Base-by-base conservation (phyloP, 2,797 vertebrate species). In the Crenuchus spilurus region DNA sequence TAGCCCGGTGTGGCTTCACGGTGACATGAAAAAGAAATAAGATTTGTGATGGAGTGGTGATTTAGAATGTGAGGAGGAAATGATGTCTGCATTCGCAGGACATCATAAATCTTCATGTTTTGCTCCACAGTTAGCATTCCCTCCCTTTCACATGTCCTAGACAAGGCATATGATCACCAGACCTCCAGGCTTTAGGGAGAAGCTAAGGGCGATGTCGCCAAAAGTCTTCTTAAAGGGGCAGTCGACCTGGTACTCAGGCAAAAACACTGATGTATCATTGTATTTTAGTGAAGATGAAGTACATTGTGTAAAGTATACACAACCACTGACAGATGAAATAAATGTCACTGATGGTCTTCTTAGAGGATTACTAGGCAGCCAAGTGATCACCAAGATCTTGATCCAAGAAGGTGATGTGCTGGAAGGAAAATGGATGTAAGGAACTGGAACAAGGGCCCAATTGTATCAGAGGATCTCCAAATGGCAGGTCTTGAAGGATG, bases 41-140 rank as follows among this genome's bases (percentile, higher is more conserved):
- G 82, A 85, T 72, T 77, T 73, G 83, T 78, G 75, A 72, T 77
- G 79, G 80, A 79, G 72, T 0, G 62, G 76, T 35, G 77, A 91
- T 90, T 87, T 85, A 67, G 66, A 89, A 90, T 83, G 87, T 90
- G 87, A 90, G 86, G 82, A 82, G 79, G 79, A 87, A 89, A 91
- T 82, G 80, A 70, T 41, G 68, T 76, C 83, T 80, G 80, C 77
- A 85, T 81, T 85, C 84, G 80, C 70, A 81, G 82, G 74, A 66
- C 77, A 83, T 90, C 85, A 89, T 90, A 88, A 91, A 91, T 92
- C 85, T 90, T 81, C 84, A 85, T 89, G 87, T 88, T 91, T 84
- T 84, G 75, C 83, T 83, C 82, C 77, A 61, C 74, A 35, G 8
- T 42, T 39, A 46, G 28, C 49, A 44, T 63, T 79, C 49, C 60